Base-by-base conservation (phyloP, 2,888 invertebrate genomes). In the Chrysomela aeneicollis region DNA sequence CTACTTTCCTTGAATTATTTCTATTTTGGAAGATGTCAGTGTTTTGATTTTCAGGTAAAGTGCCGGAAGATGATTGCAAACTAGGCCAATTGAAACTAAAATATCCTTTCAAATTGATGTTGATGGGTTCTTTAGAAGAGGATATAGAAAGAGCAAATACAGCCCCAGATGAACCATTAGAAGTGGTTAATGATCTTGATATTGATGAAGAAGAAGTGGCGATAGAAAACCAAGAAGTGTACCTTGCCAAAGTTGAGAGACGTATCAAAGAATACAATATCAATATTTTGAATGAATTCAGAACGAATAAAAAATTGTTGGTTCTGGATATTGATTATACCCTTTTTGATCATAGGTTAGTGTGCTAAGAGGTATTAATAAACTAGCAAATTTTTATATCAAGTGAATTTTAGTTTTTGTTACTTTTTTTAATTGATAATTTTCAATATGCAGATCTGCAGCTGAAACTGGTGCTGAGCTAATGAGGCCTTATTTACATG, bases 311-410 rank as follows among this genome's bases (percentile, higher is more conserved):
- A 81, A 95, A 95, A 76, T 84, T 98, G 10, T 86, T 98, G 0
- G 98, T 98, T 0, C 84, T 98, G 57, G 98, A 98, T 79, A 97
- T 98, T 78, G 98, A 98, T 81, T 98, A 98, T 78, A 98, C 98
- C 0, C 84, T 98, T 19, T 98, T 97, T 79, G 98, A 98, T 84
- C 97, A 98, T 81, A 42, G 42, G 42, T 42, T 15, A 35, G 26
- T 26, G 26, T n/a, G n/a, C n/a, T n/a, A n/a, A n/a, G n/a, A n/a
- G n/a, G n/a, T n/a, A n/a, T n/a, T n/a, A n/a, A n/a, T n/a, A n/a
- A n/a, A n/a, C n/a, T 26, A 26, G 4, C 26, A 26, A 26, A 26
- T 26, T 26, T 26, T 26, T 26, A 26, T 26, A 26, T 26, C 26
- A 26, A 5, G 26, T 5, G 6, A 3, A 26, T 26, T 26, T 5